A percentile compares a stretch with the other conserved stretches of the same genome.
These are phyloP conservation scores for Myotis myotis DNA, from an alignment of 2,797 vertebrate species.

Conservation along the genomic window DNA sequence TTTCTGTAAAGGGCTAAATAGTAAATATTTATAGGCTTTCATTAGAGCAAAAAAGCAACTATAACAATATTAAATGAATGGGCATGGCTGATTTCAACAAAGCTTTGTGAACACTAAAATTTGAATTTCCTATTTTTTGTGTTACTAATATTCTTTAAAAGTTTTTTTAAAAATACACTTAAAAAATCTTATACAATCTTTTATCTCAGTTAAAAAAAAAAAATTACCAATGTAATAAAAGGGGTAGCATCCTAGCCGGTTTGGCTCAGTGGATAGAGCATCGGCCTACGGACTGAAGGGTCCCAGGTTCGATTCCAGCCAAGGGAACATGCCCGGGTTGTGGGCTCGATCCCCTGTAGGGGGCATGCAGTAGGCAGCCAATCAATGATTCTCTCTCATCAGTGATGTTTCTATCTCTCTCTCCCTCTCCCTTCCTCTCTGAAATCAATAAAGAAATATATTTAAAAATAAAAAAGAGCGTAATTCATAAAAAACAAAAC, in stretches of 20 bases:
- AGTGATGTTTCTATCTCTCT: no score
- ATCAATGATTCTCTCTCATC: no score
- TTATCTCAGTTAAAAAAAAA: not conserved
- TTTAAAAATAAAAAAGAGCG: no score
- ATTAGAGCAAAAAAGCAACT: not conserved
- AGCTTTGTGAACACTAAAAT: conserved; percentile 40
- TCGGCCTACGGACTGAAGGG: no score
- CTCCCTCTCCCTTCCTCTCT: no score
- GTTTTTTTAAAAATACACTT: not conserved
- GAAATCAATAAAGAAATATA: no score
- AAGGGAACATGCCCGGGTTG: no score
- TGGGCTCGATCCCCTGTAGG: no score
- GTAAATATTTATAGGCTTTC: not conserved
- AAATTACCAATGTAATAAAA: not conserved
- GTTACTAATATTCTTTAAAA: not conserved
- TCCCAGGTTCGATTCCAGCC: no score
- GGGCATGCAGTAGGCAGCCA: no score
- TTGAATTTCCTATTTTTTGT: not conserved
- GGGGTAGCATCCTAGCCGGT: no score
- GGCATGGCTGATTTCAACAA: not conserved
- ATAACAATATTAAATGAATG: not conserved
- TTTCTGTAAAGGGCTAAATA: not conserved
- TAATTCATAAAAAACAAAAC: not conserved
- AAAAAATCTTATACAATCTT: not conserved
- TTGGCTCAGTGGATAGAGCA: no score